Evolutionary conservation across 2,113 vertebrate species (phyloP), one percentile per base, ranked within the genome.

Genomic region (Poeciliopsis prolifica): DNA sequence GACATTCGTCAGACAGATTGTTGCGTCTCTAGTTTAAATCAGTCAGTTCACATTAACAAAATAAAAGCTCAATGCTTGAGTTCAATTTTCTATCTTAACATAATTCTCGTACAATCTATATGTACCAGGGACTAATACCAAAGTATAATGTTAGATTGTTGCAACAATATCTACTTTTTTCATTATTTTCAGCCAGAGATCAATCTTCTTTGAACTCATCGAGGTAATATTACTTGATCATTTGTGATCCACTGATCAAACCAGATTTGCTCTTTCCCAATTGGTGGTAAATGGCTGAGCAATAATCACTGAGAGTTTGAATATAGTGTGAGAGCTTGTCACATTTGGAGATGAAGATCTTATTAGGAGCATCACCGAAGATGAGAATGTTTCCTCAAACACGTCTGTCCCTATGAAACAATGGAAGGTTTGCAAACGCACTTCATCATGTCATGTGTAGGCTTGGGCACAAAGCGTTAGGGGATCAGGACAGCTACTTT

Each of bases 391-490:
- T 76, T 85, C 68, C 67, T 67, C 26, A 1, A 67, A 72, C 79
- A 15, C 5, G 54, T 70, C 76, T 80, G 70, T 70, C 68, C 31
- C 71, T 77, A 70, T 72, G 26, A 87, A 86, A 90, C 85, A 92
- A 91, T 89, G 77, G 75, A 79, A 73, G 66, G 37, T 61, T 71
- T 68, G 33, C 17, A 67, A 79, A 35, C 40, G 61, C 62, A 68
- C 61, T 54, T 73, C 68, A 58, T 37, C 42, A 40, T 12, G 12
- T 65, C 61, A 67, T n/a, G 62, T 76, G 68, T 51, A 13, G 58
- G n/a, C 48, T 58, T n/a, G 64, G 70, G 51, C 63, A 61, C 66
- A 67, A 71, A 65, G 65, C 67, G 61, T n/a, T 19, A 65, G 69
- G 48, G 70, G 28, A 44, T 62, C 65, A 26, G 29, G 33, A 42